Conservation (phyloP, 2,113 vertebrate genomes). For the Crypturellus undulatus region DNA sequence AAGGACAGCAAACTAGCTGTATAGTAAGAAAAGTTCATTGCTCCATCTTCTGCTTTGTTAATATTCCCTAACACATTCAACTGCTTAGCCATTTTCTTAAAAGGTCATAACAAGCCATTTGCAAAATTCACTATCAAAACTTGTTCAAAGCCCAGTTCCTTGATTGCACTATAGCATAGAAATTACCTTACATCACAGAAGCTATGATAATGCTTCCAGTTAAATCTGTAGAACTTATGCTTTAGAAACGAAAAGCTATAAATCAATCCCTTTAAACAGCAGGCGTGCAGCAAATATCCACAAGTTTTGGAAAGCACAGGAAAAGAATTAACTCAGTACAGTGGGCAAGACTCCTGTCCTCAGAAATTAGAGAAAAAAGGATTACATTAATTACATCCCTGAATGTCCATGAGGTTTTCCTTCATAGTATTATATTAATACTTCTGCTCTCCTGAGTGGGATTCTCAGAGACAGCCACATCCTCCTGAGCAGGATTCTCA, state of each 20-base stretch:
- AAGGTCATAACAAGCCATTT: constrained; percentile 29
- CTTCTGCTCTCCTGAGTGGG: not conserved
- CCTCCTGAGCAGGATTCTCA: not conserved
- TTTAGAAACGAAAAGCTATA: constrained; percentile 10
- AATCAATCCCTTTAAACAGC: not conserved
- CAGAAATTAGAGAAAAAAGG: not conserved
- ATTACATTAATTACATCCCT: constrained; percentile 43
- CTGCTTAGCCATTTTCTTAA: constrained; percentile 42
- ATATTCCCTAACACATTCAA: constrained; percentile 50
- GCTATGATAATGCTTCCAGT: not conserved
- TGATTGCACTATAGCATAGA: not conserved
- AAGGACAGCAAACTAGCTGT: constrained; percentile 57
- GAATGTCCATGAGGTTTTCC: constrained; percentile 59
- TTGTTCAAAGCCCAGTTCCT: constrained; percentile 40
- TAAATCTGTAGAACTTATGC: not conserved
- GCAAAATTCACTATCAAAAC: constrained; percentile 55
- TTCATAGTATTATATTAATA: constrained; percentile 3
- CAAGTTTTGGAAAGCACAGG: not conserved
- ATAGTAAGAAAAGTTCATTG: constrained; percentile 44
- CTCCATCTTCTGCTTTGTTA: not conserved
- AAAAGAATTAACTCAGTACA: not conserved
- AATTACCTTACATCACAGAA: not conserved
- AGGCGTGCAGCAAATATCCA: not conserved
- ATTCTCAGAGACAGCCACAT: not conserved
- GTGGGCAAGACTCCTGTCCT: not conserved